These are phyloP conservation scores for Acridotheres tristis DNA, from an alignment of 2,797 vertebrate genomes.

Conservation along the genomic window DNA sequence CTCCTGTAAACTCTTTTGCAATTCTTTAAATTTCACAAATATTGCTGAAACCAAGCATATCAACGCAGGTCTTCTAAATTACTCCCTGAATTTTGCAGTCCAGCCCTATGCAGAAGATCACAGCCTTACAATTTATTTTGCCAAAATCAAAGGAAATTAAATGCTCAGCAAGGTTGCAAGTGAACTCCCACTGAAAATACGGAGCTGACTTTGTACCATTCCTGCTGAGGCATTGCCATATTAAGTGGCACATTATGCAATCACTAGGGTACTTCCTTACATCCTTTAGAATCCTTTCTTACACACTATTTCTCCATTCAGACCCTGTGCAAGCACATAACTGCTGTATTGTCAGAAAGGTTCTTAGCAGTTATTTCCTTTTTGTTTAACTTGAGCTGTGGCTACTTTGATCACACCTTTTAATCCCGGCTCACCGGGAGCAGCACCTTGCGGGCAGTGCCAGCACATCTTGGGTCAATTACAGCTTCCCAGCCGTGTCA, in stretches of 20 bases:
- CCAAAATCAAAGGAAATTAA: not conserved
- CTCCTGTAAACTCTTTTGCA: not conserved
- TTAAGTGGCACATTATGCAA: not conserved
- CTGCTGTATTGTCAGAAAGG: not conserved
- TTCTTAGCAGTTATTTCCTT: not conserved
- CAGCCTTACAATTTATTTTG: not conserved
- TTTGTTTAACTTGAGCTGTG: not conserved
- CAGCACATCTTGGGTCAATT: not conserved
- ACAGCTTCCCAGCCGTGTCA: not conserved
- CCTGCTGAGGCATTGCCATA: not conserved
- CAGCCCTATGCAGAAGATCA: not conserved
- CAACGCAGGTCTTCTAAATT: not conserved
- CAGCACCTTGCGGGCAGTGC: rapidly evolving
- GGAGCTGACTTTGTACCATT: not conserved
- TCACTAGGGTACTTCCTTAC: too few species aligned
- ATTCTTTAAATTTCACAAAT: not conserved
- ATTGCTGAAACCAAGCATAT: not conserved
- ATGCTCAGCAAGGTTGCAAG: not conserved
- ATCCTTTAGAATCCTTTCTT: not conserved
- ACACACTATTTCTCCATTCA: not conserved
- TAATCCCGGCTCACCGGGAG: rapidly evolving
- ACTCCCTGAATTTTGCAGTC: not conserved
- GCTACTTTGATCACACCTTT: not conserved
- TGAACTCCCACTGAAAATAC: not conserved
- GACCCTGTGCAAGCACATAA: not conserved